These are phyloP conservation scores for Heliconius nattereri DNA, from an alignment of 1,140 invertebrate genomes.

Conservation along the genomic window DNA sequence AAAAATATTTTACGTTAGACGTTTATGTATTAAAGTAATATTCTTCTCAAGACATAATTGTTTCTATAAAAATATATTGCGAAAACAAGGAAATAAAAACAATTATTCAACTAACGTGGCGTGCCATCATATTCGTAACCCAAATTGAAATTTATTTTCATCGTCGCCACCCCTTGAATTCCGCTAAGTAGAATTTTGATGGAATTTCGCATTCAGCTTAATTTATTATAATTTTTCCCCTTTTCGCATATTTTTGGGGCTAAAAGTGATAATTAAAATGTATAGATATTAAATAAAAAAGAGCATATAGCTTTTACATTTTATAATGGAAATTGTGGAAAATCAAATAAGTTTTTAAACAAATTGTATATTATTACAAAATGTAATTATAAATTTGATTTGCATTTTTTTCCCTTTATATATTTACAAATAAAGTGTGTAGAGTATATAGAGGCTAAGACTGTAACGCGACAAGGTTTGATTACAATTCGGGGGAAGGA, in stretches of 20 bases:
- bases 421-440: no score
- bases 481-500: no score
- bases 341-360: background rate
- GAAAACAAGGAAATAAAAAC: constrained; percentile 26
- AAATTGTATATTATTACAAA: background rate
- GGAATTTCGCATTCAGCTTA: constrained; percentile 62
- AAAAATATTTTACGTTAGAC: no score
- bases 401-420: background rate
- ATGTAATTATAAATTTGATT: background rate
- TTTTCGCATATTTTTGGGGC: constrained; percentile 28
- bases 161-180: constrained; percentile 67
- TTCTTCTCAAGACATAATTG: background rate
- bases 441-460: no score
- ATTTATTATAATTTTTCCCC: constrained; percentile 48
- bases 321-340: background rate
- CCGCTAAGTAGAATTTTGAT: constrained; percentile 68
- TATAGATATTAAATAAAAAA: constrained; percentile 4
- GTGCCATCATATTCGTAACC: constrained; percentile 50
- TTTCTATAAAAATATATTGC: constrained; percentile 13
- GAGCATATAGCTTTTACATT: constrained; percentile 10
- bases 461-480: no score
- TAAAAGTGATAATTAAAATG: constrained; percentile 37
- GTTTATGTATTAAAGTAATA: no score
- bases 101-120: constrained; percentile 31
- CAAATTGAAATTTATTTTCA: constrained; percentile 71